Percentiles rank a stretch among this genome's conserved stretches.
Conservation (phyloP, 2,797 vertebrate species). For the Pseudomugil tenellus region DNA sequence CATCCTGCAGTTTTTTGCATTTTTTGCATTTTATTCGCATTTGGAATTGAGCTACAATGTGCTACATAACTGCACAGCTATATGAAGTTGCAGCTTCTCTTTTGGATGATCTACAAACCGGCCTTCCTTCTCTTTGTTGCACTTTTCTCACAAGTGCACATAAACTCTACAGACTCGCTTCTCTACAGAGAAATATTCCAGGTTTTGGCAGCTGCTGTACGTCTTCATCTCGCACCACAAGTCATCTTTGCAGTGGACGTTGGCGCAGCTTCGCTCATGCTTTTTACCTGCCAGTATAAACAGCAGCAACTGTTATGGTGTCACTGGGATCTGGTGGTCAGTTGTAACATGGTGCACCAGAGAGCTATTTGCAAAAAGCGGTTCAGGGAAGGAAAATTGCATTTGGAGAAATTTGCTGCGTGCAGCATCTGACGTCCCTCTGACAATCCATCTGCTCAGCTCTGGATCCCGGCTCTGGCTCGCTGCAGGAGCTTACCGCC, state of each 20-base stretch:
- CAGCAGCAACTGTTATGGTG: conserved; percentile 56
- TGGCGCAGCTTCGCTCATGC: conserved; percentile 21
- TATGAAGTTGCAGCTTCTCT: too few species aligned
- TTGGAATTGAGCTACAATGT: too few species aligned
- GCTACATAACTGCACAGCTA: too few species aligned
- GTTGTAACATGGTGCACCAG: conserved; percentile 49
- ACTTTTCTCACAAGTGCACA: neutral
- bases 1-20: too few species aligned
- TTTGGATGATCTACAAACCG: too few species aligned
- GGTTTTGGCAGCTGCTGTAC: conserved; percentile 9
- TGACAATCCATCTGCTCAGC: conserved; percentile 52
- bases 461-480: conserved; percentile 32
- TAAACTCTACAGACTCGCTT: neutral
- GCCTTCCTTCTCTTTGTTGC: too few species aligned
- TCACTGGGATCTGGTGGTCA: conserved; percentile 51
- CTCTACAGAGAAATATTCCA: conserved; percentile 7
- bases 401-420: conserved; percentile 41
- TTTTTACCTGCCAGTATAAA: conserved; percentile 54
- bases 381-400: conserved; percentile 29
- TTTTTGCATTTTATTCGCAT: too few species aligned
- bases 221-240: conserved; percentile 46
- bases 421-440: conserved; percentile 45
- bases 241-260: conserved; percentile 29
- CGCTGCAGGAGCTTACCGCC: conserved; percentile 33
- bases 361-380: conserved; percentile 50